Evolutionary conservation across 2,797 vertebrate genomes (phyloP), one percentile per base, ranked within the genome.

Genomic region (Rhinella marina): DNA sequence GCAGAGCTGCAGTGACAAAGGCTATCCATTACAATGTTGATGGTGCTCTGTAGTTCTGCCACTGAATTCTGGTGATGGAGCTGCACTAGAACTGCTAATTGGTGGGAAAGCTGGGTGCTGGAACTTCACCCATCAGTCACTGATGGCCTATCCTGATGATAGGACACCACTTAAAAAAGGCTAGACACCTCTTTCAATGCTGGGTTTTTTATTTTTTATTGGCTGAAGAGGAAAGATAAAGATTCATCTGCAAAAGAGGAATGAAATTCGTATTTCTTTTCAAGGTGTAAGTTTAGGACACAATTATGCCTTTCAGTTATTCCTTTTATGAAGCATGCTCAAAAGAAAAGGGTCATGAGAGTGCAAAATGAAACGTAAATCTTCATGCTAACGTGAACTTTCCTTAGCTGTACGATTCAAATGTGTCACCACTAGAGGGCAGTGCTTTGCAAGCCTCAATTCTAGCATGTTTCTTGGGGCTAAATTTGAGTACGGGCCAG

Each of bases 371-470:
- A 13, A 50, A 50, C 13, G 9, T 50, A 52, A 2, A 48, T 64
- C 48, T 81, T 48, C 12, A 61, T 23, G 21, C 79, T 64, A 14
- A 32, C 14, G 29, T n/a, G 29, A 81, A 41, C 56, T 61, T 77
- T 61, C 21, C 68, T 75, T 56, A 57, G 23, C 13, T 12, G 41
- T 59, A 82, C 56, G 61, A 57, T 80, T 32, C 9, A 41, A 41
- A 27, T 23, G n/a, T 88, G 21, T 66, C 4, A 48, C 84, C 88
- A 89, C 88, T 68, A 89, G 88, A 83, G 88, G 88, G 88, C 72
- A 82, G 48, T 83, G 84, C 70, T 70, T 82, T 83, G 72, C 80
- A 86, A 89, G 59, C 48, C 84, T 89, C 62, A 7, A 41, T 25
- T 78, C 23, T 86, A 59, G 52, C 54, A 79, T 56, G 6, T 89